Percentiles rank a stretch among this genome's conserved stretches.
Evolutionary conservation across 1,140 invertebrate genomes (phyloP).

Genomic region (Drosophila lowei): DNA sequence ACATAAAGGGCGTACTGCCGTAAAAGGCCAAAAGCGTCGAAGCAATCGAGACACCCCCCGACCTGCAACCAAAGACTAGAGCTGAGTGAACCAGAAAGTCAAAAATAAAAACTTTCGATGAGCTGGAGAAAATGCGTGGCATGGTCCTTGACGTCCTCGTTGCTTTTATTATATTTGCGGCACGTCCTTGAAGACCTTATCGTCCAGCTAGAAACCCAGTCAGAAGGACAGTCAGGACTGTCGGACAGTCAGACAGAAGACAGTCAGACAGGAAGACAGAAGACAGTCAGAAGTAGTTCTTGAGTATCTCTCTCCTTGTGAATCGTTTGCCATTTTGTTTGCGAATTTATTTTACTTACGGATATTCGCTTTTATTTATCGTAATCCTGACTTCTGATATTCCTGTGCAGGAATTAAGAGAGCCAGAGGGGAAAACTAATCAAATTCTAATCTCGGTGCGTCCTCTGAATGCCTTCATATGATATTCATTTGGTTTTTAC

Average conservation of each 20-base stretch:
- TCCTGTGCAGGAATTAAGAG: not conserved
- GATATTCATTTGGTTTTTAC: conserved; percentile 27
- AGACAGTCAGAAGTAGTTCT: no score
- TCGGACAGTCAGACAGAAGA: not conserved
- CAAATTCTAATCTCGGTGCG: conserved; percentile 26
- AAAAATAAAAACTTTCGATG: conserved; percentile 45
- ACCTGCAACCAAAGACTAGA: no score
- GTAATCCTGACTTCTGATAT: not conserved
- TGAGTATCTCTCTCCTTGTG: no score
- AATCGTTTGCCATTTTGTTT: not conserved
- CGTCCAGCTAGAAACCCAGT: no score
- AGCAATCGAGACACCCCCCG: conserved; percentile 17
- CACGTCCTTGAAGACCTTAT: not conserved
- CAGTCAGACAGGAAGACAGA: no score
- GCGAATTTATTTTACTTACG: no score
- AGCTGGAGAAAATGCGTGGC: conserved; percentile 29
- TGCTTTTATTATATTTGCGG: conserved; percentile 1
- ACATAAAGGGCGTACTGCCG: conserved; percentile 67
- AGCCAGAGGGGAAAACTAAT: conserved; percentile 21
- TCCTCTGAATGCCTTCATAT: conserved; percentile 18
- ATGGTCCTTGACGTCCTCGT: conserved; percentile 6
- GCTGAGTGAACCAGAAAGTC: conserved; percentile 15
- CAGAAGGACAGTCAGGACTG: no score
- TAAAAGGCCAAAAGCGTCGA: conserved; percentile 42
- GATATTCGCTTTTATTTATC: conserved; percentile 1